Evolutionary conservation across 2,888 invertebrate genomes (phyloP).

Genomic region (Drepanosiphum platanoidis): DNA sequence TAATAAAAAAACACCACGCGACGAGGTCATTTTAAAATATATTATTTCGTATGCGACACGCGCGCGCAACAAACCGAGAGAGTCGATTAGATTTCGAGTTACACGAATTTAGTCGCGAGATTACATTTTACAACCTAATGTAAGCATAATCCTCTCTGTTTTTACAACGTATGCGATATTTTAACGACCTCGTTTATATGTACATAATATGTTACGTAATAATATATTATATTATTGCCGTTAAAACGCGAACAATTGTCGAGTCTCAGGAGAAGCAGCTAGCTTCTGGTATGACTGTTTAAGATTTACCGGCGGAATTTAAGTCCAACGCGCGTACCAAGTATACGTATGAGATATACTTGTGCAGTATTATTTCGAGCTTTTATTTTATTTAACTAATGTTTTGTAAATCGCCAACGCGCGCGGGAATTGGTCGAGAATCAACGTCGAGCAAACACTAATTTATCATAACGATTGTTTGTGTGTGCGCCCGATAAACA

Average conservation of each 20-base stretch:
- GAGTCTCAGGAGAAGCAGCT: not conserved
- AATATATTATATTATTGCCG: not conserved
- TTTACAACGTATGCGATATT: not conserved
- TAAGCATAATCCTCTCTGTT: not conserved
- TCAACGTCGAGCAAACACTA: too few relatives aligned
- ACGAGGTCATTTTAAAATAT: not conserved
- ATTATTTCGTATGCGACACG: not conserved
- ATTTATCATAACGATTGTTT: too few relatives aligned
- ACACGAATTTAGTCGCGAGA: not conserved
- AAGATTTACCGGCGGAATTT: not conserved
- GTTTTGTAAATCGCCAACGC: too few relatives aligned
- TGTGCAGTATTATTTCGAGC: too few relatives aligned
- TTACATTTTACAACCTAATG: not conserved
- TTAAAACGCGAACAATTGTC: not conserved
- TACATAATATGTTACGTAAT: not conserved
- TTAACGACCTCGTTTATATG: not conserved
- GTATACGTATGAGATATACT: too few relatives aligned
- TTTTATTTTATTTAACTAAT: too few relatives aligned
- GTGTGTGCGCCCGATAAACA: too few relatives aligned
- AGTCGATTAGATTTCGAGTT: not conserved
- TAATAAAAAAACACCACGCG: not conserved
- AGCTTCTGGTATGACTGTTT: too few relatives aligned
- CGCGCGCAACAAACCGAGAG: not conserved
- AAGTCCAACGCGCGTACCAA: too few relatives aligned
- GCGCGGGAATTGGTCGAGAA: too few relatives aligned